Base-by-base conservation (phyloP, 30 jellyfish, hydroid and myxozoan species). In the Catostylus mosaicus region DNA sequence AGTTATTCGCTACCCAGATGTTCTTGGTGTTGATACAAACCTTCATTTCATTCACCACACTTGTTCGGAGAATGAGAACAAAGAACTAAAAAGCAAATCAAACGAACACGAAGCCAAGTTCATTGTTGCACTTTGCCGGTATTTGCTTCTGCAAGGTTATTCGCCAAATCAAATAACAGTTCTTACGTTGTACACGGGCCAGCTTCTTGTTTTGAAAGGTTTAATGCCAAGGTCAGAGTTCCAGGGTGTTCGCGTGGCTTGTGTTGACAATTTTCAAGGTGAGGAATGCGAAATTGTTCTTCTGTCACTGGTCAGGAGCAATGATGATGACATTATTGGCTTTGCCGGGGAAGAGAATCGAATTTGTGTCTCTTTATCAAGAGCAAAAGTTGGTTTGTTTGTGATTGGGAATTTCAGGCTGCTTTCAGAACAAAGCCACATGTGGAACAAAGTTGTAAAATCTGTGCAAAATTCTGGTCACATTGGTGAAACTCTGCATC, bases 201-300 rank as follows among this genome's bases (percentile, higher is more conserved):
- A 94, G 82, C 75, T 88, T 34, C 34, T 63, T 70, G 83, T 64
- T 78, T 67, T 88, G 35, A 77, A 63, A 61, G 63, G 69, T 19
- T 3, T 62, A 71, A 88, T 88, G 96, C 96, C 96, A 6, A 83
- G 32, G 38, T n/a, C 78, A 14, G 61, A 71, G 45, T 88, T 88
- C 52, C 91, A 70, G 60, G 99, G 97, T 31, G 99, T 88, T 1
- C 82, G 88, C 19, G 96, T 94, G 1, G 65, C 96, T 19, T 62
- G 96, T 1, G 96, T 94, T 61, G 97, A 88, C 67, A 88, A 84
- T 64, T 94, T 60, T 67, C 99, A 94, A 68, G 99, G 99, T 2
- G 97, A 94, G 73, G 99, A 94, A 73, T 88, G 89, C 63, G 97
- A 94, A 27, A 88, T 94, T 35, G 77, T 94, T 0, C 62, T 94